These are phyloP conservation scores for Thumatha senex DNA, from an alignment of 2,888 invertebrate genomes.

Conservation along the genomic window DNA sequence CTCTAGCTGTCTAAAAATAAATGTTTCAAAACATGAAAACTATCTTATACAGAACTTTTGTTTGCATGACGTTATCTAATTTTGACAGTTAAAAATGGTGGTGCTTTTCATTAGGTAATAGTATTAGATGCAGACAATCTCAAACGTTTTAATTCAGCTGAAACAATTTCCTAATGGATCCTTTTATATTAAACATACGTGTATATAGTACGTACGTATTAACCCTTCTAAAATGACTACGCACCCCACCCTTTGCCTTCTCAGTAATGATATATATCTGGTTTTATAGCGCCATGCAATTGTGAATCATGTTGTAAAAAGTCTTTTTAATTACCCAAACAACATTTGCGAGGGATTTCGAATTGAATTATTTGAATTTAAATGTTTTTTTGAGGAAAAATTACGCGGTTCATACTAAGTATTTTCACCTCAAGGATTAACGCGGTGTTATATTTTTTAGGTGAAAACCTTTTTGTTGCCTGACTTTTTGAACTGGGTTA, in stretches of 20 bases:
- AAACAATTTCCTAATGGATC: constrained; percentile 32
- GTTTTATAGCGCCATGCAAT: constrained; percentile 44
- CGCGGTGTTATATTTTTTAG: not conserved
- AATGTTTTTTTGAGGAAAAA: constrained; percentile 22
- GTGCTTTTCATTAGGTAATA: not conserved
- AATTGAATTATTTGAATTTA: constrained; percentile 28
- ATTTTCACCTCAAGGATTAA: not conserved
- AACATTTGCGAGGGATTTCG: constrained; percentile 25
- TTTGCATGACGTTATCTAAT: not conserved
- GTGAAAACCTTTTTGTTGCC: no score
- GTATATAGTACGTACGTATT: constrained; percentile 25
- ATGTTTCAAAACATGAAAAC: no score
- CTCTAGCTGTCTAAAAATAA: no score
- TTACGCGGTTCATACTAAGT: constrained; percentile 9
- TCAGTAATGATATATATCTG: constrained; percentile 40
- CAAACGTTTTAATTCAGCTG: constrained; percentile 23
- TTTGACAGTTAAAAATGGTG: not conserved
- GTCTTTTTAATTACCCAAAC: constrained; percentile 35
- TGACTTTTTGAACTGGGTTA: no score
- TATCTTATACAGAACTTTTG: no score
- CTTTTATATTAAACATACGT: constrained; percentile 18
- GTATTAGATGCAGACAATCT: not conserved
- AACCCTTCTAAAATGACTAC: constrained; percentile 39
- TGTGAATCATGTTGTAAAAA: constrained; percentile 38
- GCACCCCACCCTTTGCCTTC: constrained; percentile 33